Percentiles rank a stretch among this genome's conserved stretches.
Conservation (phyloP, 2,888 invertebrate species). For the Synergus itoensis region DNA sequence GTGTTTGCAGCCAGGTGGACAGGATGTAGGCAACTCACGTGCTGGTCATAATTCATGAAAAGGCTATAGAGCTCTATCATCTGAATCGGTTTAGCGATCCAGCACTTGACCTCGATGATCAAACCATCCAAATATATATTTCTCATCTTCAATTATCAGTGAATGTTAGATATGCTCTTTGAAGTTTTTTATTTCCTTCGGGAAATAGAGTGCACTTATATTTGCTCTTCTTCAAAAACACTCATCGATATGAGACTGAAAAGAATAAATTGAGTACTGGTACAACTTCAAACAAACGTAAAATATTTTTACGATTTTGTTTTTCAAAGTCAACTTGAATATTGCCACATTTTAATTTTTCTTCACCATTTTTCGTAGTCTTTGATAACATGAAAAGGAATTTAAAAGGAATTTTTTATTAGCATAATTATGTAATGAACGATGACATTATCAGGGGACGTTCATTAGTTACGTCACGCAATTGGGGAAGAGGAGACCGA, state of each 20-base stretch:
- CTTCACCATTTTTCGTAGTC: neutral
- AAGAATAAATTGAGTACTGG: neutral
- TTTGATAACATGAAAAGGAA: neutral
- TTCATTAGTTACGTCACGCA: slow-evolving; percentile 3
- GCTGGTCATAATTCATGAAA: slow-evolving; percentile 31
- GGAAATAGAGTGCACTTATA: slow-evolving; percentile 15
- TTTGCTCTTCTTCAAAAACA: neutral
- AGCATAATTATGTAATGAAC: slow-evolving; percentile 6
- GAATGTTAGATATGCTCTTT: slow-evolving; percentile 6
- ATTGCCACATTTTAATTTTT: neutral
- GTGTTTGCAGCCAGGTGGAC: slow-evolving; percentile 15
- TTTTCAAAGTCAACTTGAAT: neutral
- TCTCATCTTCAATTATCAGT: slow-evolving; percentile 29
- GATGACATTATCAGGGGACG: slow-evolving; percentile 14
- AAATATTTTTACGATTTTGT: neutral
- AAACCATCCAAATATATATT: slow-evolving; percentile 35
- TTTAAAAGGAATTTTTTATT: neutral
- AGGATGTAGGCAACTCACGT: slow-evolving; percentile 14
- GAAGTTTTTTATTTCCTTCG: neutral
- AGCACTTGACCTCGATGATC: slow-evolving; percentile 34
- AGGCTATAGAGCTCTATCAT: slow-evolving; percentile 33
- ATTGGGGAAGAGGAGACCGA: neutral
- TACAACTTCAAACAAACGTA: neutral
- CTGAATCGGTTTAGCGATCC: slow-evolving; percentile 38
- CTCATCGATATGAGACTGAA: neutral